Evolutionary conservation across 1,140 invertebrate genomes (phyloP).

Genomic region (Meteorus sp.): DNA sequence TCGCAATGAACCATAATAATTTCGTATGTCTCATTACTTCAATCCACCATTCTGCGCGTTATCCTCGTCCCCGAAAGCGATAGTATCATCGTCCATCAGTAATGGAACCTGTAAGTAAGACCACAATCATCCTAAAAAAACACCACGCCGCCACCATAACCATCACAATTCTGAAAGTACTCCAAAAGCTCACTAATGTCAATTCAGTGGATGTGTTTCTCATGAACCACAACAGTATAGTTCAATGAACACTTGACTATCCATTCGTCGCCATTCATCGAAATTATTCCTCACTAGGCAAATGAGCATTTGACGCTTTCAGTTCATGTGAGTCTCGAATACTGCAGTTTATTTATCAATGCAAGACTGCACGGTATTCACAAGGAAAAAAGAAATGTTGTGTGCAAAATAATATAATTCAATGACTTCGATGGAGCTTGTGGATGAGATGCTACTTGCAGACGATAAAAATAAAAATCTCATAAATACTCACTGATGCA

Average conservation of each 20-base stretch:
- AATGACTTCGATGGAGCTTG: too few species aligned
- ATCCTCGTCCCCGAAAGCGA: slow-evolving; percentile 85
- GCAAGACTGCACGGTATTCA: neutral
- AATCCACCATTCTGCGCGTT: slow-evolving; percentile 59
- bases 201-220: neutral
- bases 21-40: slow-evolving; percentile 48
- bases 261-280: too few species aligned
- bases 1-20: slow-evolving; percentile 22
- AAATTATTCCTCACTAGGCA: too few species aligned
- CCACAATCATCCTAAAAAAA: slow-evolving; percentile 32
- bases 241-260: too few species aligned
- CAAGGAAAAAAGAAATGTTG: neutral
- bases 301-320: too few species aligned
- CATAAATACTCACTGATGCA: slow-evolving; percentile 50
- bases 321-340: too few species aligned
- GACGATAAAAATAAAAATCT: neutral
- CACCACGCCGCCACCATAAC: slow-evolving; percentile 10
- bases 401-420: neutral
- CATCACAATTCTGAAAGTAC: neutral
- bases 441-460: neutral
- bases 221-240: too few species aligned
- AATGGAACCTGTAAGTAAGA: slow-evolving; percentile 67
- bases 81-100: slow-evolving; percentile 78
- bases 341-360: neutral
- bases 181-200: neutral